These are phyloP conservation scores for Drosophila murphyi DNA, from an alignment of 1,140 invertebrate species.

Conservation along the genomic window DNA sequence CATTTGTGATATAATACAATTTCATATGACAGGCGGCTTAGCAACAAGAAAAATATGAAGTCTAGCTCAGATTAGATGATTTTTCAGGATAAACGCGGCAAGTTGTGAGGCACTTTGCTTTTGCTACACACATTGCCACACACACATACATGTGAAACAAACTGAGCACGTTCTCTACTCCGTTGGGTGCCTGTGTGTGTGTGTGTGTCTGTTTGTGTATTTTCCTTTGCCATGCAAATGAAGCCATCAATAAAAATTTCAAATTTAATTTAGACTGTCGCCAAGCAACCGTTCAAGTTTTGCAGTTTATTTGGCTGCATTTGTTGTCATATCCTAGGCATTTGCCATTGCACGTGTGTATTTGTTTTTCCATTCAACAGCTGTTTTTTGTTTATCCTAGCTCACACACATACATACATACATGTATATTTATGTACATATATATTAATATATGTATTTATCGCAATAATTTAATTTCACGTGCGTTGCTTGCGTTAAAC, in stretches of 20 bases:
- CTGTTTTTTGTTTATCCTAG: constrained; percentile 49
- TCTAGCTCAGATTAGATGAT: constrained; percentile 80
- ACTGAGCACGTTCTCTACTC: constrained; percentile 14
- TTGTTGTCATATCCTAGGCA: constrained; percentile 36
- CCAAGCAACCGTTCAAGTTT: constrained; percentile 52
- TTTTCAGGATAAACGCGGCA: constrained; percentile 75
- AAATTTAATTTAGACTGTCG: constrained; percentile 50
- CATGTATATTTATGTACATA: constrained; percentile 22
- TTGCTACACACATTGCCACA: constrained; percentile 10
- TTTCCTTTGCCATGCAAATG: constrained; percentile 61
- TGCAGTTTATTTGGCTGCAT: constrained; percentile 45
- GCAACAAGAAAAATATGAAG: constrained; percentile 79
- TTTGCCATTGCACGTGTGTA: constrained; percentile 33
- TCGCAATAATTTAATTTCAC: constrained; percentile 75
- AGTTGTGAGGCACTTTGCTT: constrained; percentile 57
- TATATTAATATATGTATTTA: background rate
- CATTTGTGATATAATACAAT: constrained; percentile 49
- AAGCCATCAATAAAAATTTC: constrained; percentile 74
- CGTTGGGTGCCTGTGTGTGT: background rate
- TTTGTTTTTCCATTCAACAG: constrained; percentile 71
- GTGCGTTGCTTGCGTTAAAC: constrained; percentile 64
- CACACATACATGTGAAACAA: constrained; percentile 3
- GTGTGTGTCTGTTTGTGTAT: constrained; percentile 24
- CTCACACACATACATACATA: constrained; percentile 12
- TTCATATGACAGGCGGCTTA: constrained; percentile 73